Base-by-base conservation (phyloP, 2,113 vertebrate genomes). In the Acrocephalus kingi region DNA sequence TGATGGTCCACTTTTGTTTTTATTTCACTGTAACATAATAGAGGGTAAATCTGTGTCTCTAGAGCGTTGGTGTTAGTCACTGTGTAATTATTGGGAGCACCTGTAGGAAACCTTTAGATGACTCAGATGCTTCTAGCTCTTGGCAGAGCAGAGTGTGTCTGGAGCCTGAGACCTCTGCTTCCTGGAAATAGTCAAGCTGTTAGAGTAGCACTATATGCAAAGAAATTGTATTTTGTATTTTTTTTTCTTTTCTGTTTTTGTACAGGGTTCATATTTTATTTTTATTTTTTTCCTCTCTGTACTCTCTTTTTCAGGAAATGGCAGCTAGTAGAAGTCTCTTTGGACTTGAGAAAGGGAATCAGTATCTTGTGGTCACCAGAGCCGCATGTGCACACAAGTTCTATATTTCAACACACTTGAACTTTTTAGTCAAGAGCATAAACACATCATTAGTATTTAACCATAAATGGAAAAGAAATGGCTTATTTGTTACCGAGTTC, bases 331-430 rank as follows among this genome's bases (percentile, higher is more conserved):
- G 24, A 35, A 66, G 21, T 55, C 20, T 41, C 56, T 59, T 51
- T 25, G 31, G 41, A 43, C 21, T 72, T 83, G 21, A 63, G 71
- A 59, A 92, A 68, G 15, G 58, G 41, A 66, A 6, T 63, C 15
- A 16, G 33, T 85, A 59, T 77, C 25, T 81, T 85, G 20, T 56
- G 25, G 51, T 66, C 66, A 68, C 64, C 23, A 41, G 51, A 88
- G 22, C 33, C 1, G 0, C 21, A 15, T 56, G 54, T 37, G 23
- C 39, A 81, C n/a, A 4, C 0, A 0, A 78, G 16, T 68, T 77
- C 64, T 84, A 1, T 86, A 37, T 86, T 93, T 54, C 93, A 78
- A 72, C 19, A 63, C 55, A n/a, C 77, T 75, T 75, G 46, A 83
- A 56, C 41, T 67, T 93, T 90, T 88, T 61, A 59, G 58, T 64